Evolutionary conservation across 2,888 invertebrate species (phyloP).

Genomic region (Cyclophora punctaria): DNA sequence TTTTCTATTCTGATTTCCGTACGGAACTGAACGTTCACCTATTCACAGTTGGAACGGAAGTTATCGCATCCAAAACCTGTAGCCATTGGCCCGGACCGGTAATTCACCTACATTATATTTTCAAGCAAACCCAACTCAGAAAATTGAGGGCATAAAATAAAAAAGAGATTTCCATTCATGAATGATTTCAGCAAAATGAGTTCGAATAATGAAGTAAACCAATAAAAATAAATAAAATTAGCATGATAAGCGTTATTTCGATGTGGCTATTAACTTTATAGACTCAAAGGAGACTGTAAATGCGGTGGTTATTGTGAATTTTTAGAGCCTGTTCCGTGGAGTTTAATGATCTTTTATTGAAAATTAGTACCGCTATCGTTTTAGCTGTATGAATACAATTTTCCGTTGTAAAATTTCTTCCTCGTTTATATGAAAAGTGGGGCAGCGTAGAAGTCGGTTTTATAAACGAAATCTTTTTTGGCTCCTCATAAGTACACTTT

Average conservation of each 20-base stretch:
- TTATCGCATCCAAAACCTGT: constrained; percentile 5
- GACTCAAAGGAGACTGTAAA: constrained; percentile 17
- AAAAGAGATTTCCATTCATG: constrained; percentile 7
- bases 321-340: constrained; percentile 21
- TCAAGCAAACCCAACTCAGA: constrained; percentile 3
- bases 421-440: too few relatives aligned
- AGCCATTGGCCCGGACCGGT: neutral
- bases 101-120: constrained; percentile 3
- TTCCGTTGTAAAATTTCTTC: too few relatives aligned
- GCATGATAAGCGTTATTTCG: constrained; percentile 23
- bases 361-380: too few relatives aligned
- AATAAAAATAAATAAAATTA: constrained; percentile 26
- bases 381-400: too few relatives aligned
- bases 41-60: constrained; percentile 1
- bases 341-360: constrained; percentile 5
- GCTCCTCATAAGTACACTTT: too few relatives aligned
- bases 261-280: constrained; percentile 28
- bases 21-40: too few relatives aligned
- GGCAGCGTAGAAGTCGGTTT: too few relatives aligned
- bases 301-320: constrained; percentile 24
- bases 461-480: too few relatives aligned
- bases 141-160: neutral
- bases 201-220: constrained; percentile 17
- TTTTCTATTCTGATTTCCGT: too few relatives aligned
- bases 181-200: constrained; percentile 14